Percentiles rank a stretch among this genome's conserved stretches.
phyloP scores from a whole-genome alignment of 64 coral and sea anemone species.

The Catalaphyllia jardinei region DNA sequence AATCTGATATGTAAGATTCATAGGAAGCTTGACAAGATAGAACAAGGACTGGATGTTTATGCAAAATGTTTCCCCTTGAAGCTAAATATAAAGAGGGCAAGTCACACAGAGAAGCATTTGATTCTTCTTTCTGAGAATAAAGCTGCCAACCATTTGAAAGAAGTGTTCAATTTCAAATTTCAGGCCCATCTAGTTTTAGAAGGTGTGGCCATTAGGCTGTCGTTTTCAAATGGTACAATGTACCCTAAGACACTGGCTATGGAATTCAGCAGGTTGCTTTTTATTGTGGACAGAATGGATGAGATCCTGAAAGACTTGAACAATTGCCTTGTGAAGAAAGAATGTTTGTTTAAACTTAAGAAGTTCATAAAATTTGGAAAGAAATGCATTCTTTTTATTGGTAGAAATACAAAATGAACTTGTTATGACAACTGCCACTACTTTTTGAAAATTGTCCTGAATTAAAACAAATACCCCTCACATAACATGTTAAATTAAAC shows the following conservation, averaged over 20 bases:
- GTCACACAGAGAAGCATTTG: slow-evolving; percentile 9
- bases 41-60: slow-evolving; percentile 20
- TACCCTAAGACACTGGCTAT: slow-evolving; percentile 28
- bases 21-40: slow-evolving; percentile 46
- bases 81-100: slow-evolving; percentile 7
- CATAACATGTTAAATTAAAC: no score
- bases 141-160: slow-evolving; percentile 7
- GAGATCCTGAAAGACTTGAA: slow-evolving; percentile 47
- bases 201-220: slow-evolving; percentile 67
- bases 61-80: slow-evolving; percentile 46
- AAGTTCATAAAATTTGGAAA: slow-evolving; percentile 54
- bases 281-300: slow-evolving; percentile 66
- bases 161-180: slow-evolving; percentile 59
- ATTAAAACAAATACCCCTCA: no score
- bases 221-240: slow-evolving; percentile 42
- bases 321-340: slow-evolving; percentile 21
- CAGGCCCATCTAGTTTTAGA: slow-evolving; percentile 80
- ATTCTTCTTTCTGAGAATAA: slow-evolving; percentile 42
- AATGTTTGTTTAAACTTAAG: slow-evolving; percentile 29
- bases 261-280: slow-evolving; percentile 55
- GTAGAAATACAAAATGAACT: background rate
- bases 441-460: background rate
- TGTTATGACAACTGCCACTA: background rate
- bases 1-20: slow-evolving; percentile 21
- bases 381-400: slow-evolving; percentile 46